Evolutionary conservation across 2,113 vertebrate species (phyloP), one percentile per base, ranked within the genome.

Genomic region (Halichoerus grypus): DNA sequence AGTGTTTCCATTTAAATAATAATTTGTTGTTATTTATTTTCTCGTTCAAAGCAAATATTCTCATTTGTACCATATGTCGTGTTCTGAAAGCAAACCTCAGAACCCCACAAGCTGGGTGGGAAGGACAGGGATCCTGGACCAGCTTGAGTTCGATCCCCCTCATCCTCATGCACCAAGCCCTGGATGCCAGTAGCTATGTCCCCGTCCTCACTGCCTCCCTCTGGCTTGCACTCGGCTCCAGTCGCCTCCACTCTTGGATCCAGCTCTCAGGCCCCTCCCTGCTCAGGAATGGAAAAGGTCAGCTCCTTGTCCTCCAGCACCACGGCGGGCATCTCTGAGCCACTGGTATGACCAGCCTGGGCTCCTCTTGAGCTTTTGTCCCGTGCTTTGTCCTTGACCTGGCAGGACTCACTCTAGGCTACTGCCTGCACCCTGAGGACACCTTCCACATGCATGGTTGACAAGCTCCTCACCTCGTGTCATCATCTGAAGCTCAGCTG

Each of bases 141-240:
- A 21, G 7, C 3, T 4, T 21, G 33, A 77, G 36, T 7, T 7
- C 7, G 10, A 0, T 9, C 19, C 36, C 0, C 0, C 55, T 49
- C 22, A 2, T 1, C 8, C 12, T 28, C 67, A 8, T 0, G 0
- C 8, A 39, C 46, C 15, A 0, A n/a, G 36, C 12, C 71, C 59
- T 18, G 18, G 10, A 6, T 2, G 19, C 24, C 5, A 18, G 22
- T 3, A 4, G 63, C 36, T 19, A 0, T 4, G 1, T 3, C 16
- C 18, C 28, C 16, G 11, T 18, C 13, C 14, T 42, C 33, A 22
- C 4, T 7, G 18, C 10, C 26, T 7, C 28, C 53, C 53, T 26
- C 42, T 0, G 5, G 6, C 26, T 46, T 28, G 13, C 46, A 1
- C 22, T 72, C 22, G 10, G 22, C 14, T 83, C 33, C 33, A 14